Evolutionary conservation across 92 coral and sea anemone genomes (phyloP).

Genomic region (Epizoanthus illoricatus): DNA sequence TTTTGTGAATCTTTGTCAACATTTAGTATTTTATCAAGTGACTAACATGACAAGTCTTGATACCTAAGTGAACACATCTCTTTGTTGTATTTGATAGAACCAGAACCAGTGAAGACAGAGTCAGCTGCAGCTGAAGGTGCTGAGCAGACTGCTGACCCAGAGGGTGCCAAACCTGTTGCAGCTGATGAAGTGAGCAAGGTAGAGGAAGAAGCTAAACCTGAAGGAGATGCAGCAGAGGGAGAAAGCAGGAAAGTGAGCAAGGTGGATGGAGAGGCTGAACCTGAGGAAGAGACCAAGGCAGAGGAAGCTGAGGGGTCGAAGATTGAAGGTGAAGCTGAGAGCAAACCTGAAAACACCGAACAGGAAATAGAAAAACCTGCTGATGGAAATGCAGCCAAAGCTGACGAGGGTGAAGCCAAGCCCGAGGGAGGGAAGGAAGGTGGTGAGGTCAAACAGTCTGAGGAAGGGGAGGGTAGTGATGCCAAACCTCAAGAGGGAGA

Average conservation of each 20-base stretch:
- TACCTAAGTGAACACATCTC: not conserved
- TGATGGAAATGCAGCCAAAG: slow-evolving; percentile 25
- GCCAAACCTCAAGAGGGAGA: slow-evolving; percentile 16
- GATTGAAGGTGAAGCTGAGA: not conserved
- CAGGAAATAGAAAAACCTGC: not conserved
- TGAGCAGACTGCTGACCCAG: not conserved
- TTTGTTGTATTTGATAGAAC: slow-evolving; percentile 1
- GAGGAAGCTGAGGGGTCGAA: not conserved
- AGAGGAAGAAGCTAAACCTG: slow-evolving; percentile 21
- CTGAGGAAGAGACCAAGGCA: not conserved
- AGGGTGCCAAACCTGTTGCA: slow-evolving; percentile 2
- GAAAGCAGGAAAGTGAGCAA: not conserved
- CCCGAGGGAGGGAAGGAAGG: slow-evolving; percentile 38
- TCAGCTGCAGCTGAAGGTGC: not conserved
- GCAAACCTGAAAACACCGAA: not conserved
- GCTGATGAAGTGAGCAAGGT: slow-evolving; percentile 19
- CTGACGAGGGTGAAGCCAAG: slow-evolving; percentile 32
- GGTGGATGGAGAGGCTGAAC: slow-evolving; percentile 2
- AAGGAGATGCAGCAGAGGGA: slow-evolving; percentile 8
- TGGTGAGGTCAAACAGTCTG: slow-evolving; percentile 30
- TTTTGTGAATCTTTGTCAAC: not conserved
- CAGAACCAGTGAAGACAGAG: not conserved
- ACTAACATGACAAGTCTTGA: not conserved
- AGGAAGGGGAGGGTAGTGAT: slow-evolving; percentile 41
- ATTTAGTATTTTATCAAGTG: not conserved